phyloP scores from a whole-genome alignment of 1,140 invertebrate genomes.

The Lepeophtheirus salmonis region DNA sequence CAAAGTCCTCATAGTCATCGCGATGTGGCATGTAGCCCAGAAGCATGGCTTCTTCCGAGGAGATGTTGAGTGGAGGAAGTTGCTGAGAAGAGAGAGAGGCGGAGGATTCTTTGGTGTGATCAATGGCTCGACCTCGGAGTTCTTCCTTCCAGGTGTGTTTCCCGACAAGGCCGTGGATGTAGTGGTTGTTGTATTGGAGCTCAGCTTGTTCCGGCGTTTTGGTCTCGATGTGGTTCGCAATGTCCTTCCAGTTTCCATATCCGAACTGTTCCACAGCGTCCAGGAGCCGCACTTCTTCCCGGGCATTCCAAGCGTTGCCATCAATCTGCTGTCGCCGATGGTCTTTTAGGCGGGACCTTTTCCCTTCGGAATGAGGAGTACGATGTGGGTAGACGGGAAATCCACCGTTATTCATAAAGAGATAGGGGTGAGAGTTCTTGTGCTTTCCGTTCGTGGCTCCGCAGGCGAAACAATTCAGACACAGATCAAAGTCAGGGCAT shows the following conservation, averaged over 20 bases:
- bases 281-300: conserved; percentile 67
- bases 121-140: conserved; percentile 33
- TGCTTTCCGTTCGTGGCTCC: conserved; percentile 15
- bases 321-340: not conserved
- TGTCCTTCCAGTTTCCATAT: conserved; percentile 86
- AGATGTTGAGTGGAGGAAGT: conserved; percentile 58
- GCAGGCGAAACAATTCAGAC: conserved; percentile 10
- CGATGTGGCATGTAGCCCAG: conserved; percentile 82
- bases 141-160: conserved; percentile 40
- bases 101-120: conserved; percentile 45
- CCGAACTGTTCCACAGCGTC: conserved; percentile 87
- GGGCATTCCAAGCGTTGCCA: conserved; percentile 50
- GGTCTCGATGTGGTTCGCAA: conserved; percentile 63
- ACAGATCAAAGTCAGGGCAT: conserved; percentile 36
- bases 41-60: conserved; percentile 52
- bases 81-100: conserved; percentile 32
- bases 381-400: conserved; percentile 6
- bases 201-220: conserved; percentile 50
- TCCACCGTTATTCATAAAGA: conserved; percentile 16
- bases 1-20: conserved; percentile 57
- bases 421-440: conserved; percentile 16
- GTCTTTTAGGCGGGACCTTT: not conserved
- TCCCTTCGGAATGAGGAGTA: not conserved
- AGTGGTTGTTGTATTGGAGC: conserved; percentile 73
- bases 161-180: conserved; percentile 72